phyloP scores from a whole-genome alignment of 64 coral and sea anemone genomes.

The Stichodactyla helianthus region DNA sequence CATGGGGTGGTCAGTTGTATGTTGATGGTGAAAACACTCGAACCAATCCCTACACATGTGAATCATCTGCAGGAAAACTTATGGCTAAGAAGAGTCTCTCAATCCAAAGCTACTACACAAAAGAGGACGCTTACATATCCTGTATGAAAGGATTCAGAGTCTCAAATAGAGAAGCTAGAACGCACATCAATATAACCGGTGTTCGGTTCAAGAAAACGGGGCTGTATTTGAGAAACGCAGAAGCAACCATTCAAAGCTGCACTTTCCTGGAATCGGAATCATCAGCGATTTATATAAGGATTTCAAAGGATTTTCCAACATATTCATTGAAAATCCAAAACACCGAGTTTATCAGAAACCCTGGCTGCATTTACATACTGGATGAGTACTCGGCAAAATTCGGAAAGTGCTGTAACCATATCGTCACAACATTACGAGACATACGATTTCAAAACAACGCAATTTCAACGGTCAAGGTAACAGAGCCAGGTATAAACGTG shows the following conservation, averaged over 20 bases:
- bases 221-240: background rate
- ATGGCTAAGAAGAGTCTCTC: background rate
- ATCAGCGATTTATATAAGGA: background rate
- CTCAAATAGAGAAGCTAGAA: background rate
- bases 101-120: background rate
- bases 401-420: background rate
- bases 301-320: background rate
- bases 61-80: background rate
- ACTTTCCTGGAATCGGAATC: background rate
- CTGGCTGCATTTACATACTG: background rate
- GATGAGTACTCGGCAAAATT: background rate
- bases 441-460: background rate
- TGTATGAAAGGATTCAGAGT: background rate
- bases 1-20: background rate
- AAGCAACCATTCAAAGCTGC: background rate
- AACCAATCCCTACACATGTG: background rate
- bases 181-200: background rate
- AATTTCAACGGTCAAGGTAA: too few species aligned
- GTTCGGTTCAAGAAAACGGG: background rate
- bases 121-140: background rate
- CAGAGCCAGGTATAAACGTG: background rate
- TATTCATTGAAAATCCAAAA: background rate
- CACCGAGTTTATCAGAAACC: background rate
- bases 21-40: background rate
- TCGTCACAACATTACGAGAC: background rate